Evolutionary conservation across 2,797 vertebrate genomes (phyloP).

Genomic region (Pseudochirops corinnae): DNA sequence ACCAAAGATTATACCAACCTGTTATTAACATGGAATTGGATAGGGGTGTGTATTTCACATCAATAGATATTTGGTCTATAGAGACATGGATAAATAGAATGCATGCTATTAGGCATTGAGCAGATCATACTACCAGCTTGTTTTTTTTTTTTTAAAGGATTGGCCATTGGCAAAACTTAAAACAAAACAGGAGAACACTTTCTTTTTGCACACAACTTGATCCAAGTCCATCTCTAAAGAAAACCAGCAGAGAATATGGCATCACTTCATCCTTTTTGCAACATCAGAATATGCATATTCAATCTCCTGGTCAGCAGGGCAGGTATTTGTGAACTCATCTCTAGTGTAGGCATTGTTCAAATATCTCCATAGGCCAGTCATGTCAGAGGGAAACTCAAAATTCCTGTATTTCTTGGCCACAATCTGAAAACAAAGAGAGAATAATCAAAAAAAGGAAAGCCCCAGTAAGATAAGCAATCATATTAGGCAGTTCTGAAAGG

Average conservation of each 20-base stretch:
- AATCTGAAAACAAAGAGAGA: constrained; percentile 85
- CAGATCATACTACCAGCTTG: constrained; percentile 41
- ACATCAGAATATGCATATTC: constrained; percentile 87
- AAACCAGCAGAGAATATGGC: neutral
- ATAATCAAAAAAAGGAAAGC: constrained; percentile 46
- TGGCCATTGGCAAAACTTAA: constrained; percentile 65
- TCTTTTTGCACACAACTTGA: constrained; percentile 23
- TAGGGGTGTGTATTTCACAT: neutral
- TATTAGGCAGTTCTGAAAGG: neutral
- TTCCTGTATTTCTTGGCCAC: constrained; percentile 94
- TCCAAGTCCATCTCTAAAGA: constrained; percentile 5
- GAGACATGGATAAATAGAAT: constrained; percentile 11
- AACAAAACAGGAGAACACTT: constrained; percentile 26
- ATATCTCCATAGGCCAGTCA: constrained; percentile 94
- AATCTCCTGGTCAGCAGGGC: constrained; percentile 93
- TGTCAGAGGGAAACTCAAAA: constrained; percentile 94
- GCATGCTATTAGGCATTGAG: constrained; percentile 19
- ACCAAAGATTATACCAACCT: neutral
- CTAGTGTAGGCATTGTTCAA: constrained; percentile 91
- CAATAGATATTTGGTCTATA: neutral
- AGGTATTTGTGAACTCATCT: constrained; percentile 96
- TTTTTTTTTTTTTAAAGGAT: constrained; percentile 51
- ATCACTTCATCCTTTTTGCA: constrained; percentile 89
- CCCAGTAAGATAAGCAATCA: neutral
- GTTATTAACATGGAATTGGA: neutral